Evolutionary conservation across 2,113 vertebrate genomes (phyloP).

Genomic region (Oreochromis niloticus): DNA sequence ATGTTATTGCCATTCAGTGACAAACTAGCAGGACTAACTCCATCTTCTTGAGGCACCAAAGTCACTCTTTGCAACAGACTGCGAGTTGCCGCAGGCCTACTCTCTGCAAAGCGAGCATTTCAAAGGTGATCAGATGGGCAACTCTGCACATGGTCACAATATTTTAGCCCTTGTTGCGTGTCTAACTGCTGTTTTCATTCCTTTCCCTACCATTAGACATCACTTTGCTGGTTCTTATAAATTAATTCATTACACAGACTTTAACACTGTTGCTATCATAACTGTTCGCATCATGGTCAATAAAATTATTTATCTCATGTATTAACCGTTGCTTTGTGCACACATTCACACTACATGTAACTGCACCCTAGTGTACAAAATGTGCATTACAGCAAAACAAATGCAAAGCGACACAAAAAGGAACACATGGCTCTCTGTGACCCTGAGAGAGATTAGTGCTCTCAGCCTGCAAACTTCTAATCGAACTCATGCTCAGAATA

Average conservation of each 20-base stretch:
- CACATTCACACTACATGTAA: background rate
- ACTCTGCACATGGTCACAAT: background rate
- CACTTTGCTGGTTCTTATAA: background rate
- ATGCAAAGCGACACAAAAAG: background rate
- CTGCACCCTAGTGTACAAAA: background rate
- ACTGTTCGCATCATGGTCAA: background rate
- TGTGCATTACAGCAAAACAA: background rate
- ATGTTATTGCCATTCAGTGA: background rate
- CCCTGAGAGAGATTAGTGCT: background rate
- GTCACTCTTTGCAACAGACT: background rate
- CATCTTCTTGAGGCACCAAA: background rate
- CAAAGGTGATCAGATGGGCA: background rate
- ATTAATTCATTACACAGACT: background rate
- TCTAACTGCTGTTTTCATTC: background rate
- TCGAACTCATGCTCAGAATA: background rate
- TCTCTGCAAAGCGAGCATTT: background rate
- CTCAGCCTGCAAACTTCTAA: background rate
- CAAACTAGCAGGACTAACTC: background rate
- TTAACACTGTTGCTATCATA: background rate
- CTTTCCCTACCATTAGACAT: background rate
- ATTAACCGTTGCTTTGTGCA: background rate
- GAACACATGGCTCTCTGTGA: background rate
- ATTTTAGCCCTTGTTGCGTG: background rate
- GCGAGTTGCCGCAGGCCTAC: background rate
- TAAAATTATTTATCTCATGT: background rate